These are phyloP conservation scores for Meghimatium bilineatum DNA, from an alignment of 2,888 invertebrate genomes.

Conservation along the genomic window DNA sequence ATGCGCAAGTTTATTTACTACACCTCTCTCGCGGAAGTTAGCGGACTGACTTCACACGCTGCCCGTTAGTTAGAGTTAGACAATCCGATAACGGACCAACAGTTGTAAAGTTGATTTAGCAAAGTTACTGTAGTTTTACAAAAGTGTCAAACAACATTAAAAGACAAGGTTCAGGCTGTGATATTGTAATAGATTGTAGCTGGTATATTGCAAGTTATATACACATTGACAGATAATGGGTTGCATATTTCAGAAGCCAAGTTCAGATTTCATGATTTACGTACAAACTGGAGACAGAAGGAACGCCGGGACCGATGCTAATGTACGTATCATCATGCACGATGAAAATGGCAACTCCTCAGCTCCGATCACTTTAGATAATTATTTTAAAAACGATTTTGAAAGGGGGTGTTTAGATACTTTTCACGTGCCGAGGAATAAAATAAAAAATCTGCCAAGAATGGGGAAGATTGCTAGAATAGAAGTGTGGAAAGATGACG, in stretches of 20 bases:
- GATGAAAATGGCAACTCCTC: constrained; percentile 74
- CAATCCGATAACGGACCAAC: too few relatives aligned
- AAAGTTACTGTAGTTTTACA: too few relatives aligned
- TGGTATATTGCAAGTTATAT: not conserved
- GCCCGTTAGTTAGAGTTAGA: too few relatives aligned
- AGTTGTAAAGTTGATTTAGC: too few relatives aligned
- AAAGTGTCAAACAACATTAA: too few relatives aligned
- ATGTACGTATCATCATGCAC: constrained; percentile 76
- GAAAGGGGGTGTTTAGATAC: constrained; percentile 65
- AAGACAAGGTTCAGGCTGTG: not conserved
- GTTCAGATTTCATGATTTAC: constrained; percentile 67
- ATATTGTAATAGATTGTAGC: not conserved
- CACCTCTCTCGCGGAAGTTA: not conserved
- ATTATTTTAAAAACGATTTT: constrained; percentile 74
- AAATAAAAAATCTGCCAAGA: constrained; percentile 44
- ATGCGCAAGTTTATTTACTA: constrained; percentile 32
- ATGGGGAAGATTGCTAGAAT: constrained; percentile 64
- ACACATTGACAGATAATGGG: constrained; percentile 44
- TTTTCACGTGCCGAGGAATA: constrained; percentile 58
- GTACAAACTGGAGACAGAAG: constrained; percentile 78
- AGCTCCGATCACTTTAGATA: constrained; percentile 73
- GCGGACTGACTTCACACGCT: not conserved
- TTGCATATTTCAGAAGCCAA: constrained; percentile 45
- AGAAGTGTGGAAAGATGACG: constrained; percentile 75
- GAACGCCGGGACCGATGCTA: constrained; percentile 78